Percentiles rank a stretch among this genome's conserved stretches.
Conservation (phyloP, 1,140 invertebrate genomes). For the Drosophila nigromelanica region DNA sequence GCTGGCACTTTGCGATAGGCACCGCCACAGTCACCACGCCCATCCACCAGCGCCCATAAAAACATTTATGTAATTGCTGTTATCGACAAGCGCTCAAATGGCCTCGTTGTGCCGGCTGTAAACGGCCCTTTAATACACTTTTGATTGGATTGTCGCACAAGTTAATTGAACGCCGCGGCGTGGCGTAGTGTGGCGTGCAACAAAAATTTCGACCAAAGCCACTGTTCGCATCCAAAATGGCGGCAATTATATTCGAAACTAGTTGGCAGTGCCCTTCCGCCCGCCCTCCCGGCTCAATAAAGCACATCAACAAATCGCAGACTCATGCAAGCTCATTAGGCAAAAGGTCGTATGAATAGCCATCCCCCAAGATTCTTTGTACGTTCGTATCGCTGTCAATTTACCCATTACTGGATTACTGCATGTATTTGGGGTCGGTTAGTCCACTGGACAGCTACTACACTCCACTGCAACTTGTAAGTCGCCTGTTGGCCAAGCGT, state of each 20-base stretch:
- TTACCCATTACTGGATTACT: conserved; percentile 23
- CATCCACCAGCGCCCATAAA: conserved; percentile 48
- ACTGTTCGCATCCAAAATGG: conserved; percentile 52
- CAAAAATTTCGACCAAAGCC: conserved; percentile 51
- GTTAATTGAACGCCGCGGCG: conserved; percentile 71
- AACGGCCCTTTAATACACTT: conserved; percentile 78
- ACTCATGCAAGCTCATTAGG: conserved; percentile 77
- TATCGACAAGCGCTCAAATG: conserved; percentile 72
- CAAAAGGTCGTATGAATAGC: conserved; percentile 42
- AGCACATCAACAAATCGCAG: conserved; percentile 46
- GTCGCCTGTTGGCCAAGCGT: conserved; percentile 26
- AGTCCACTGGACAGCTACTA: neutral
- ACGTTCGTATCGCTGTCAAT: conserved; percentile 22
- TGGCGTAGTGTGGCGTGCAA: conserved; percentile 6
- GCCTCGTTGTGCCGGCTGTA: conserved; percentile 52
- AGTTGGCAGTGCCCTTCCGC: conserved; percentile 29
- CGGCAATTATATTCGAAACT: conserved; percentile 76
- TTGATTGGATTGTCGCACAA: conserved; percentile 82
- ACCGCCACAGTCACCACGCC: conserved; percentile 25
- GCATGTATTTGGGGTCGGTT: conserved; percentile 11
- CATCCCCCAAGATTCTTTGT: conserved; percentile 44
- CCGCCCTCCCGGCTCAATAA: conserved; percentile 7
- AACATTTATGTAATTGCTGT: conserved; percentile 81
- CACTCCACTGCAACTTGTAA: conserved; percentile 33
- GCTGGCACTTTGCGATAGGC: conserved; percentile 47